Base-by-base conservation (phyloP, 2,113 vertebrate species). In the Sorex araneus region DNA sequence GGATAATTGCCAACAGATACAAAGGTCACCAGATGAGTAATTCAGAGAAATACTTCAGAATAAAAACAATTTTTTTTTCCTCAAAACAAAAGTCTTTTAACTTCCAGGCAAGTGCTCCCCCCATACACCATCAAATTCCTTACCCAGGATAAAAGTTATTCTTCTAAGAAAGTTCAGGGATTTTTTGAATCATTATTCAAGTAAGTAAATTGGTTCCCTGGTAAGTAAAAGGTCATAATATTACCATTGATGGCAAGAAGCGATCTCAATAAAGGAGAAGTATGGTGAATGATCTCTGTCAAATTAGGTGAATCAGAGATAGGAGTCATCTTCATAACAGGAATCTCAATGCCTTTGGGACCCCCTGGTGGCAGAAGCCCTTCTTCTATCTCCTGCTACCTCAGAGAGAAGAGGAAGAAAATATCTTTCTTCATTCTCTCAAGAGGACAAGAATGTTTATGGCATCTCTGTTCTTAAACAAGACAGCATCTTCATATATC, bases 401-500 rank as follows among this genome's bases (percentile, higher is more conserved):
- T 89, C 47, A 9, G n/a, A 80, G 9, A 77, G 87, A 15, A 83
- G 18, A 91, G 28, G 18, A 80, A 13, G 28, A 25, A 71, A 45
- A 12, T 43, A 15, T 54, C 32, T 75, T 18, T 0, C 27, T 89
- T 88, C 43, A 66, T 25, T 83, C 0, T 32, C 77, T 18, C 45
- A 67, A 88, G 3, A 28, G 77, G 54, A 82, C 77, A 36, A 73
- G 50, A 75, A 23, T 78, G 63, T 47, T 88, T 71, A 66, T 23
- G 86, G 75, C 43, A 64, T 47, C 47, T 70, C 4, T n/a, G 28
- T 77, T 90, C 45, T 70, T 67, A 34, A n/a, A 6, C 63, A 80
- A 84, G 69, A 69, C 73, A 89, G 28, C 23, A 64, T 66, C 92
- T 78, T 63, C 81, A 57, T 66, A 16, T 67, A n/a, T 63, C 45